phyloP scores from a whole-genome alignment of 2,797 vertebrate species.

The Arrhamphus sclerolepis region DNA sequence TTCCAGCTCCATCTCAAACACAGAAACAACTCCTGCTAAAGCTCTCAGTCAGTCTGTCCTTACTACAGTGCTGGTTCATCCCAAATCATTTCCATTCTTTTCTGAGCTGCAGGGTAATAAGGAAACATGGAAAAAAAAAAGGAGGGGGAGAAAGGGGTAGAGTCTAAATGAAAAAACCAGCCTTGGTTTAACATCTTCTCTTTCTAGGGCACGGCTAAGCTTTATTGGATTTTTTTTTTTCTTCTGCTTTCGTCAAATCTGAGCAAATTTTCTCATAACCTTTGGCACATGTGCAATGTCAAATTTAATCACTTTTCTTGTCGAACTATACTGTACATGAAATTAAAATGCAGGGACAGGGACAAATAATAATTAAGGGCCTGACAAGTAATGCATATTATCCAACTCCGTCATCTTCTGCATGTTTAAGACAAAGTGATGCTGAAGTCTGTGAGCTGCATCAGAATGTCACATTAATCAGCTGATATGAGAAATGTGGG shows the following conservation, averaged over 20 bases:
- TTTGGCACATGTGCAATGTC: conserved; percentile 77
- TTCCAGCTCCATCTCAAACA: conserved; percentile 37
- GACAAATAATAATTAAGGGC: conserved; percentile 61
- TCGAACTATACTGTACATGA: conserved; percentile 57
- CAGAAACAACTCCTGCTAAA: conserved; percentile 34
- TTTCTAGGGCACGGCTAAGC: conserved; percentile 75
- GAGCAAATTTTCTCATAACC: conserved; percentile 77
- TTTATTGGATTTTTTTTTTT: conserved; percentile 77
- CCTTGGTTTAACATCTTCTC: conserved; percentile 76
- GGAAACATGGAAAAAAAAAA: conserved; percentile 47
- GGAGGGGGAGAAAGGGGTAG: conserved; percentile 52
- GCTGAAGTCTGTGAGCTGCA: conserved; percentile 30
- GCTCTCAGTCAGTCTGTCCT: conserved; percentile 47
- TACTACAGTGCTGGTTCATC: conserved; percentile 50
- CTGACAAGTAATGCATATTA: conserved; percentile 50
- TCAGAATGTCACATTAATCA: conserved; percentile 54
- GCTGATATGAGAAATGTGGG: conserved; percentile 36
- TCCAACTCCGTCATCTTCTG: conserved; percentile 10
- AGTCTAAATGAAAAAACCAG: conserved; percentile 79
- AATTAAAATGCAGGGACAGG: conserved; percentile 66
- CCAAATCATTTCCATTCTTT: conserved; percentile 61
- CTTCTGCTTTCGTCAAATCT: conserved; percentile 57
- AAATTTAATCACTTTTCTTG: conserved; percentile 75
- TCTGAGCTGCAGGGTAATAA: conserved; percentile 73
- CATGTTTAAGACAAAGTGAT: conserved; percentile 25